A percentile compares a stretch with the other conserved stretches of the same genome.
Evolutionary conservation across 2,113 vertebrate species (phyloP).

Genomic region (Todiramphus saurophagus): DNA sequence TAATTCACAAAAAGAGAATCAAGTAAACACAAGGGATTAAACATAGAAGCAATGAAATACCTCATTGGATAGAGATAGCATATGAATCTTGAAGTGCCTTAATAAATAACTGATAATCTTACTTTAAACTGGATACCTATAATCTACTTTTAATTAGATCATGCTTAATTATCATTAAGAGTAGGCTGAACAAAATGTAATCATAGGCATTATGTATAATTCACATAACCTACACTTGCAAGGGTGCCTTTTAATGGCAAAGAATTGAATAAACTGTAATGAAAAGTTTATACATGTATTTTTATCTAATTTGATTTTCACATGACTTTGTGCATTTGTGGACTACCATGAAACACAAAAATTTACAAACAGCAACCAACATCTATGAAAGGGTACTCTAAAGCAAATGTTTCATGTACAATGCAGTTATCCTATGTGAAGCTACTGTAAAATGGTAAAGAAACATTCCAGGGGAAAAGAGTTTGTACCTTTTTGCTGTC

Average conservation of each 20-base stretch:
- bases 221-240: background rate
- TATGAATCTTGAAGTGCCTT: background rate
- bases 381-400: background rate
- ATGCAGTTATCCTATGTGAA: background rate
- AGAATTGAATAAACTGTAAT: background rate
- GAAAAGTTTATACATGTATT: background rate
- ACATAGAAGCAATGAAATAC: background rate
- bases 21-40: background rate
- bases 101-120: background rate
- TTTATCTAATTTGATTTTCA: background rate
- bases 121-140: background rate
- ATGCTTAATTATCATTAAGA: background rate
- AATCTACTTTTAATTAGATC: background rate
- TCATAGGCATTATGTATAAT: background rate
- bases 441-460: background rate
- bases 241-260: background rate
- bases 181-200: background rate
- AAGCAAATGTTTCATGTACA: background rate
- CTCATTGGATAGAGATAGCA: background rate
- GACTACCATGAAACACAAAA: background rate
- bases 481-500: background rate
- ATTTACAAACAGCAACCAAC: background rate
- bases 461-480: background rate
- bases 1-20: background rate
- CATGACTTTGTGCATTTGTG: background rate